Evolutionary conservation across 2,888 invertebrate species (phyloP).

Genomic region (Meandrusa payeni): DNA sequence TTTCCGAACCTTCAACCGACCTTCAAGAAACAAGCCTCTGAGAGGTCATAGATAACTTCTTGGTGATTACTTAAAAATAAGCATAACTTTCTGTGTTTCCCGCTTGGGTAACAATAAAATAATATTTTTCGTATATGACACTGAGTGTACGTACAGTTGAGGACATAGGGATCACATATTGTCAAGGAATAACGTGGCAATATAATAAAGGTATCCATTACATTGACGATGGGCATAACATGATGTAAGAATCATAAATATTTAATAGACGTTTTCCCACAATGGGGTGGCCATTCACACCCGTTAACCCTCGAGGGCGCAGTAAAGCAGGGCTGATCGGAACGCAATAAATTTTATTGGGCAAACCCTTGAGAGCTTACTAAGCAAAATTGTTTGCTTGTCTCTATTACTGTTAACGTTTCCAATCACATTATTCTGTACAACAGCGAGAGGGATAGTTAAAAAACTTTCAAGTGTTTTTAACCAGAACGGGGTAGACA

Average conservation of each 20-base stretch:
- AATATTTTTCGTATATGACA: too few species aligned
- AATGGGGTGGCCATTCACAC: conserved; percentile 76
- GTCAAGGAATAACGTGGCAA: conserved; percentile 40
- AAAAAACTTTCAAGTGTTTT: too few species aligned
- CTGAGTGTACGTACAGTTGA: too few species aligned
- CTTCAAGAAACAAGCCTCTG: too few species aligned
- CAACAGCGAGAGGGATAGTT: conserved; percentile 4
- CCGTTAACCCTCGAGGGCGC: conserved; percentile 67
- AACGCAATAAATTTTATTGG: conserved; percentile 62
- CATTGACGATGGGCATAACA: conserved; percentile 44
- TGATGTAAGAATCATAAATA: conserved; percentile 70
- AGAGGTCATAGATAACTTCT: too few species aligned
- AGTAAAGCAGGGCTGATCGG: conserved; percentile 65
- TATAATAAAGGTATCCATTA: conserved; percentile 46
- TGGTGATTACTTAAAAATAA: too few species aligned
- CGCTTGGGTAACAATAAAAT: too few species aligned
- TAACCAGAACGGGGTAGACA: too few species aligned
- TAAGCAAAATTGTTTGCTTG: conserved; percentile 64
- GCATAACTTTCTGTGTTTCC: too few species aligned
- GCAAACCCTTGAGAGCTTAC: conserved; percentile 52
- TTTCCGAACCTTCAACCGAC: too few species aligned
- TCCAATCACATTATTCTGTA: conserved; percentile 37
- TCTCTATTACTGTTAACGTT: conserved; percentile 52
- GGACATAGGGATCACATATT: too few species aligned
- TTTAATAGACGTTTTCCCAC: conserved; percentile 78